Conservation (phyloP, 2,888 invertebrate genomes). For the Ornithoptera alexandrae region DNA sequence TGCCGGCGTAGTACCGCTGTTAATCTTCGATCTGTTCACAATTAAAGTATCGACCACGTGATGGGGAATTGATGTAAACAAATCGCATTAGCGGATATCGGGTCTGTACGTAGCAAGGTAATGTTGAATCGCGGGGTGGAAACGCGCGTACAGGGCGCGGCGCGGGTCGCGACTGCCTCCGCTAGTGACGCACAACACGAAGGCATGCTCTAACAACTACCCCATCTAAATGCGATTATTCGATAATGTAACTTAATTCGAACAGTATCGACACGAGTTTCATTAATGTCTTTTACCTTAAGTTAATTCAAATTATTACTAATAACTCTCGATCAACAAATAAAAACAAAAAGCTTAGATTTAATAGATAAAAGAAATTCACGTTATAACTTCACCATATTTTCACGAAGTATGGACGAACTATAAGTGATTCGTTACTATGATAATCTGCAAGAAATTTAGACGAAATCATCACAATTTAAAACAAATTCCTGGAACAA, state of each 20-base stretch:
- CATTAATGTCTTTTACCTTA: background rate
- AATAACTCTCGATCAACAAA: too few species aligned
- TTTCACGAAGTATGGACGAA: too few species aligned
- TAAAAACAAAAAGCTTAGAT: too few species aligned
- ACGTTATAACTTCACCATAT: too few species aligned
- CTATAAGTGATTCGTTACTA: too few species aligned
- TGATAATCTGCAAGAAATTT: too few species aligned
- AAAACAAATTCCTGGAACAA: too few species aligned
- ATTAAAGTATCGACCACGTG: conserved; percentile 47
- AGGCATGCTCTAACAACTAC: conserved; percentile 38
- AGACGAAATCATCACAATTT: too few species aligned
- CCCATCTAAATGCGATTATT: conserved; percentile 3
- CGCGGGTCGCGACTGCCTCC: conserved; percentile 53
- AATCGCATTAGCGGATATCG: conserved; percentile 47
- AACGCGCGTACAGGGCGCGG: conserved; percentile 59
- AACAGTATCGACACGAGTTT: conserved; percentile 16
- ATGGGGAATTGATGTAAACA: conserved; percentile 50
- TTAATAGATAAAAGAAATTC: too few species aligned
- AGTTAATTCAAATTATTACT: background rate
- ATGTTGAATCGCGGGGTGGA: conserved; percentile 38
- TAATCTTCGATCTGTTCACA: conserved; percentile 35
- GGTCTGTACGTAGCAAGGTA: conserved; percentile 35
- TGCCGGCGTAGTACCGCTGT: conserved; percentile 32
- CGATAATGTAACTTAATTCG: background rate
- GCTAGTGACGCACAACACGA: conserved; percentile 40